These are phyloP conservation scores for Proterorhinus semilunaris DNA, from an alignment of 2,113 vertebrate species.

Conservation along the genomic window DNA sequence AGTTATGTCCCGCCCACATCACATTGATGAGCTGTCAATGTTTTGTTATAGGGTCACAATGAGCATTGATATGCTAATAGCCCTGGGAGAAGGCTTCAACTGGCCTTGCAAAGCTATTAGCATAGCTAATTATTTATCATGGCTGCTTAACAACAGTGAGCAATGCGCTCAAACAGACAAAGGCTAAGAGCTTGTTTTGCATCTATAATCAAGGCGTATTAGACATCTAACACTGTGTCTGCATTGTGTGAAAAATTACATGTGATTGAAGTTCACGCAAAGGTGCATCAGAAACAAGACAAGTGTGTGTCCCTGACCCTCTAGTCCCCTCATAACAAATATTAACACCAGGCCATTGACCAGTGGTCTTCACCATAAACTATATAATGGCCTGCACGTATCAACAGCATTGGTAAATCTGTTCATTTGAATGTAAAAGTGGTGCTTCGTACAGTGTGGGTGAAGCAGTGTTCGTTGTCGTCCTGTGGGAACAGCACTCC, in stretches of 20 bases:
- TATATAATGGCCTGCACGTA: conserved; percentile 1
- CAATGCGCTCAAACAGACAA: conserved; percentile 36
- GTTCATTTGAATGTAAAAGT: not conserved
- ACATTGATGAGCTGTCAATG: conserved; percentile 44
- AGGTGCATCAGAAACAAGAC: conserved; percentile 34
- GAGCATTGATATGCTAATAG: conserved; percentile 67
- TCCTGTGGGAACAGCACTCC: conserved; percentile 91
- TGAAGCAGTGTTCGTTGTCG: conserved; percentile 89
- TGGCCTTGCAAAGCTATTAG: conserved; percentile 54
- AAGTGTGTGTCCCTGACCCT: not conserved
- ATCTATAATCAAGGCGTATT: conserved; percentile 48
- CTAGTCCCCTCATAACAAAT: conserved; percentile 3
- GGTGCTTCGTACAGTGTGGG: conserved; percentile 79
- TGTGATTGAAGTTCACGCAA: conserved; percentile 44
- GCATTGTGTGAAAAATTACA: conserved; percentile 47
- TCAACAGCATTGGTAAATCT: not conserved
- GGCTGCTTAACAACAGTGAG: conserved; percentile 42
- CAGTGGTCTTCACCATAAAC: conserved; percentile 1
- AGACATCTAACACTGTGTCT: conserved; percentile 52
- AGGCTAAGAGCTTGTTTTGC: conserved; percentile 54
- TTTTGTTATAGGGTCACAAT: conserved; percentile 19
- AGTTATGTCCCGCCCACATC: conserved; percentile 78
- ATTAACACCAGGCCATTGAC: conserved; percentile 14
- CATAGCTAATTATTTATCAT: conserved; percentile 66
- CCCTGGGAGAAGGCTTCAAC: conserved; percentile 53